Evolutionary conservation across 2,888 invertebrate genomes (phyloP), one percentile per base, ranked within the genome.

Genomic region (Auanema sp.): DNA sequence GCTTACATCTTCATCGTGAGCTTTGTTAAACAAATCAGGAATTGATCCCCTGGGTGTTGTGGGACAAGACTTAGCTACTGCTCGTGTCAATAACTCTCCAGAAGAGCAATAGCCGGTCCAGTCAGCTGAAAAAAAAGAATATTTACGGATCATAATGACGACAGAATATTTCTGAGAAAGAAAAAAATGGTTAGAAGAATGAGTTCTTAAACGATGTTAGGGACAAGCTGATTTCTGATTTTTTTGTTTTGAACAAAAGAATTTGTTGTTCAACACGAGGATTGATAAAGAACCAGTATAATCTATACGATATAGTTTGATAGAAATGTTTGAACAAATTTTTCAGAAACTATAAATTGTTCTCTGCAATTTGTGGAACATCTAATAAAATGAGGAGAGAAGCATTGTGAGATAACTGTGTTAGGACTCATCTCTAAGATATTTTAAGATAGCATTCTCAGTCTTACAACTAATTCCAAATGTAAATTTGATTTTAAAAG

Each of bases 1-100:
- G 10, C 69, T 62, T 43, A 63, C 67, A 14, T 65, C 60, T 16
- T 59, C 50, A 21, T 60, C 59, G 33, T 8, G 33, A 33, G 33
- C 33, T 33, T 33, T 33, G 33, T 33, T 33, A 10, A 60, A 64
- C 57, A 83, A 60, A 69, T 83, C 83, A 10, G 79, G 78, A 50
- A 80, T 66, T 14, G 81, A 82, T 51, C 83, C 82, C 18, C 75
- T 71, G 21, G 83, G 83, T 6, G 83, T 83, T 23, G 77, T 77
- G 10, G 83, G 83, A 60, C 79, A 79, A 4, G 77, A 77, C 58
- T 80, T 79, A 11, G 74, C 59, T n/a, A 49, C 47, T 21, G 61
- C 64, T 60, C 66, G 64, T 8, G 71, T 63, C 42, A 65, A 58
- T 8, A 61, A 59, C n/a, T 60, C 62, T 49, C 70, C 53, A 21